phyloP scores from a whole-genome alignment of 2,888 invertebrate genomes.

The Macroteleia sp. region DNA sequence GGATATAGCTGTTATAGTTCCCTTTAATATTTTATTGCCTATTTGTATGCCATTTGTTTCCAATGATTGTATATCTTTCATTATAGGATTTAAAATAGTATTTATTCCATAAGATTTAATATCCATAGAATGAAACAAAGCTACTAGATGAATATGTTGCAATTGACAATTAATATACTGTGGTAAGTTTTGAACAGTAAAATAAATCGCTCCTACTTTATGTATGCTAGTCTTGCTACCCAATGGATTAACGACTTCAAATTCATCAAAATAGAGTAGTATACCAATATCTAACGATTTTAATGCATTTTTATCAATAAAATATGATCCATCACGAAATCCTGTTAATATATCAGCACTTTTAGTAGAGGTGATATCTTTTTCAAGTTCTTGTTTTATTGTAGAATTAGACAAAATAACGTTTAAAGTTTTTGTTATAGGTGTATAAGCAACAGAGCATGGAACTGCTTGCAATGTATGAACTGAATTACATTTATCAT shows the following conservation, averaged over 20 bases:
- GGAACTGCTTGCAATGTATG: too few species aligned
- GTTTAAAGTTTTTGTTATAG: background rate
- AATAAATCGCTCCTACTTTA: slow-evolving; percentile 55
- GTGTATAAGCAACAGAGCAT: background rate
- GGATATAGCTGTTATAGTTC: slow-evolving; percentile 28
- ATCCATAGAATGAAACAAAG: too few species aligned
- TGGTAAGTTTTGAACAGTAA: slow-evolving; percentile 47
- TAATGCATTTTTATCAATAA: slow-evolving; percentile 10
- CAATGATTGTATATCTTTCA: too few species aligned
- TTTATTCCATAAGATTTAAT: too few species aligned
- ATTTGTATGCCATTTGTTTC: too few species aligned
- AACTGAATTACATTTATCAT: background rate
- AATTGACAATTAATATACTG: too few species aligned
- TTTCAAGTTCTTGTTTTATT: slow-evolving; percentile 8
- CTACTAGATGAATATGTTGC: too few species aligned
- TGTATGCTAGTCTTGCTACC: slow-evolving; percentile 54
- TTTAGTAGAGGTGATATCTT: background rate
- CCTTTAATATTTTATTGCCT: slow-evolving; percentile 14
- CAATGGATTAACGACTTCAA: slow-evolving; percentile 54
- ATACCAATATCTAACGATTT: slow-evolving; percentile 17
- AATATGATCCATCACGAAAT: background rate
- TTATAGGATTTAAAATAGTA: too few species aligned
- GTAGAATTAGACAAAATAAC: background rate
- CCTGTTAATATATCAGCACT: background rate
- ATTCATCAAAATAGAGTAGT: slow-evolving; percentile 48